phyloP scores from a whole-genome alignment of 2,113 vertebrate species.

The Limnothrissa miodon region DNA sequence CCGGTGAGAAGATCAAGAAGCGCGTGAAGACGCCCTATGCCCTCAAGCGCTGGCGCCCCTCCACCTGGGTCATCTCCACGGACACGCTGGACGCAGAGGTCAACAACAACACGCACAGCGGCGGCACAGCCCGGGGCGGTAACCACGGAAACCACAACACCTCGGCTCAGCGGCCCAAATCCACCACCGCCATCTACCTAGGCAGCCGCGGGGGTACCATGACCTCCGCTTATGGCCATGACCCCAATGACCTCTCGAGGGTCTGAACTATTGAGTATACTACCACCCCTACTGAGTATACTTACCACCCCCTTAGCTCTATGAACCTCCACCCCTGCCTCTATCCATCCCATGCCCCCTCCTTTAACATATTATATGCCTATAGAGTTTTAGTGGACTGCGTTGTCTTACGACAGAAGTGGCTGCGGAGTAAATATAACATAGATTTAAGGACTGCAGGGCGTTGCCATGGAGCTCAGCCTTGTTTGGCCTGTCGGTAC shows the following conservation, averaged over 20 bases:
- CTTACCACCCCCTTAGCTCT: background rate
- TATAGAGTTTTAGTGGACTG: background rate
- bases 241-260: constrained; percentile 40
- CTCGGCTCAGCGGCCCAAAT: constrained; percentile 74
- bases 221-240: constrained; percentile 50
- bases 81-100: constrained; percentile 82
- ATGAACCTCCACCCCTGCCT: background rate
- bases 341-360: background rate
- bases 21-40: constrained; percentile 95
- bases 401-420: background rate
- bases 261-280: background rate
- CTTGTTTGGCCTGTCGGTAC: background rate
- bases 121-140: constrained; percentile 13
- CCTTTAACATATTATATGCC: constrained; percentile 4
- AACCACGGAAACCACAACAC: constrained; percentile 33
- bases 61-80: constrained; percentile 89
- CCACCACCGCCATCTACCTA: constrained; percentile 86
- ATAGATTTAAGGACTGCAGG: background rate
- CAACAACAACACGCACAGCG: constrained; percentile 58
- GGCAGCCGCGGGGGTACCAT: constrained; percentile 70
- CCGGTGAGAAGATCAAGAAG: constrained; percentile 93
- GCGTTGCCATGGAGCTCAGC: background rate
- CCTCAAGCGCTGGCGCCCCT: constrained; percentile 89
- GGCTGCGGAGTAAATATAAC: background rate
- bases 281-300: background rate